phyloP scores from a whole-genome alignment of 2,113 vertebrate genomes.

The Lota lota region DNA sequence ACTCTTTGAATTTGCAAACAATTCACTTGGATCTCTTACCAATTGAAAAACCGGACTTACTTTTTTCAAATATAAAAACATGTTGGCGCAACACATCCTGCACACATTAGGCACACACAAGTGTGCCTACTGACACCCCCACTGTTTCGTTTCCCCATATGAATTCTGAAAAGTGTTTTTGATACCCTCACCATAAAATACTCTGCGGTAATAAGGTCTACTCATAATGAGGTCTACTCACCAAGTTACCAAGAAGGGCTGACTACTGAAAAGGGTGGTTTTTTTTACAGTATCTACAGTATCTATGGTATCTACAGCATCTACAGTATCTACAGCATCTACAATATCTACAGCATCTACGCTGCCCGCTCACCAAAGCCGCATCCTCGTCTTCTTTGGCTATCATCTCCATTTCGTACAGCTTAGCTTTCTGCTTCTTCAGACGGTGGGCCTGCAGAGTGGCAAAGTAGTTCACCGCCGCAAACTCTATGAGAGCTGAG shows the following conservation, averaged over 20 bases:
- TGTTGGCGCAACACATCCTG: too few relatives aligned
- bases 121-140: too few relatives aligned
- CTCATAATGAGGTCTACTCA: not conserved
- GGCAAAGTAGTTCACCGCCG: conserved; percentile 93
- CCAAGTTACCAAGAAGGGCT: too few relatives aligned
- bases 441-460: conserved; percentile 80
- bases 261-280: too few relatives aligned
- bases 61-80: not conserved
- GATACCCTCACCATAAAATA: not conserved
- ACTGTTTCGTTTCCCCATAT: too few relatives aligned
- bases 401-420: conserved; percentile 71
- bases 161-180: too few relatives aligned
- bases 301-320: too few relatives aligned
- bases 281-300: too few relatives aligned
- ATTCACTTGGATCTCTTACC: too few relatives aligned
- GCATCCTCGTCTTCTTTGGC: conserved; percentile 66
- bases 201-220: not conserved
- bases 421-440: conserved; percentile 70
- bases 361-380: conserved; percentile 74
- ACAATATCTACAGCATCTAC: not conserved
- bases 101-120: too few relatives aligned
- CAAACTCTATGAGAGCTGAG: conserved; percentile 91
- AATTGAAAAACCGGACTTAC: conserved; percentile 26
- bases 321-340: too few relatives aligned
- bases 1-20: too few relatives aligned